Base-by-base conservation (phyloP, 1,140 invertebrate genomes). In the Batillaria attramentaria region DNA sequence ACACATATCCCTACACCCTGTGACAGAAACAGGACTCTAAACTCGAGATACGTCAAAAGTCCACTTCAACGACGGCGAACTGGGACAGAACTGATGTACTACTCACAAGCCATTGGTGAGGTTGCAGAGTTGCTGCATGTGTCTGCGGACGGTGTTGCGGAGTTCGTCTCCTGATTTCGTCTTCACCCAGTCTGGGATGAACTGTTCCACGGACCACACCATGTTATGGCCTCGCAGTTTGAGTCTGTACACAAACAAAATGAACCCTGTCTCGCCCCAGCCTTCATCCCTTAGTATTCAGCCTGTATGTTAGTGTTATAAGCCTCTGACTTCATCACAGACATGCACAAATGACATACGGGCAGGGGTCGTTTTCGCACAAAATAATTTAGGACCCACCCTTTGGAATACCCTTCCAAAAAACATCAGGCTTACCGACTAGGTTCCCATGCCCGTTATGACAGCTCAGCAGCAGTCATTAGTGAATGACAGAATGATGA, bases 151-250 rank as follows among this genome's bases (percentile, higher is more conserved):
- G 0, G 77, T 81, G 16, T 77, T n/a, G 37, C 79, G 77, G 5
- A 87, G 16, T 24, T 76, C 69, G 37, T 77, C 60, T 5, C 69
- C 78, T 18, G 77, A 75, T 50, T 84, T 39, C 16, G 78, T 46
- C 28, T 78, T 79, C 18, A 88, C 50, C 84, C 84, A 88, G 10
- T 77, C 42, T 35, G 83, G 86, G 8, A 79, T 66, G 18, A 24
- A 57, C 16, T 81, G n/a, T 4, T 79, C 60, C 18, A 77, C 78
- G 20, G 73, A 82, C 87, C 87, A 88, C 41, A 87, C 86, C 79
- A 86, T 83, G 66, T 82, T 84, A 75, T 88, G 87, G 77, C 84
- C 86, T 57, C 87, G 76, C 0, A 88, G 80, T 57, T 85, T 84
- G 28, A 85, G 78, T 69, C 85, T 88, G 54, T 8, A 46, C 16